Conservation (phyloP, 35 echinoderm and acorn worm species). For the Chiridota heheva region DNA sequence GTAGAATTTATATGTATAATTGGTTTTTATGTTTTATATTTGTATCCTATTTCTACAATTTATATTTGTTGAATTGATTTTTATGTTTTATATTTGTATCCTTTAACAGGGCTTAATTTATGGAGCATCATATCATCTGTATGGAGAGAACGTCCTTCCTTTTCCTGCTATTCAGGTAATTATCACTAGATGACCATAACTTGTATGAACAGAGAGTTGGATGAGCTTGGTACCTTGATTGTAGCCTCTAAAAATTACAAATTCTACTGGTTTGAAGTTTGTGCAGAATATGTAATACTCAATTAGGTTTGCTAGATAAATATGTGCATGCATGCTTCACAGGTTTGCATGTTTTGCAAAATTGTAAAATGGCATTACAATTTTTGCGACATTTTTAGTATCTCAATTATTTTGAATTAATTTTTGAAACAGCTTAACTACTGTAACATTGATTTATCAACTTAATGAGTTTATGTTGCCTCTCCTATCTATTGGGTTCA, state of each 20-base stretch:
- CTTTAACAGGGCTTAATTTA: slow-evolving; percentile 52
- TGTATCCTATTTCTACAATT: background rate
- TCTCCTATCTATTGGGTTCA: no score
- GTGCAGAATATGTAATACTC: background rate
- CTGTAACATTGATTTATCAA: no score
- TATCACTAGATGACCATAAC: background rate
- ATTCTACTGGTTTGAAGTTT: background rate
- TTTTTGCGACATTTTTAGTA: no score
- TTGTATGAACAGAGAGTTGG: background rate
- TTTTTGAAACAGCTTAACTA: no score
- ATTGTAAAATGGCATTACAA: no score
- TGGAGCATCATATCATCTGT: slow-evolving; percentile 41
- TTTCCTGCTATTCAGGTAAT: slow-evolving; percentile 81
- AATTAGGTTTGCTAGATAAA: background rate
- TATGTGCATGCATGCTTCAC: no score
- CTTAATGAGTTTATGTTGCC: no score
- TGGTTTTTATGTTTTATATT: background rate
- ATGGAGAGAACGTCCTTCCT: slow-evolving; percentile 37
- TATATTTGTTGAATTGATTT: background rate
- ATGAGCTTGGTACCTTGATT: background rate
- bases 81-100: slow-evolving; percentile 24
- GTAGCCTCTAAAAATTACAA: background rate
- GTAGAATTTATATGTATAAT: background rate
- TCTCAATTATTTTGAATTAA: no score
- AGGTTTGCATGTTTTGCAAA: no score